phyloP scores from a whole-genome alignment of 2,113 vertebrate species.

The Natator depressus region DNA sequence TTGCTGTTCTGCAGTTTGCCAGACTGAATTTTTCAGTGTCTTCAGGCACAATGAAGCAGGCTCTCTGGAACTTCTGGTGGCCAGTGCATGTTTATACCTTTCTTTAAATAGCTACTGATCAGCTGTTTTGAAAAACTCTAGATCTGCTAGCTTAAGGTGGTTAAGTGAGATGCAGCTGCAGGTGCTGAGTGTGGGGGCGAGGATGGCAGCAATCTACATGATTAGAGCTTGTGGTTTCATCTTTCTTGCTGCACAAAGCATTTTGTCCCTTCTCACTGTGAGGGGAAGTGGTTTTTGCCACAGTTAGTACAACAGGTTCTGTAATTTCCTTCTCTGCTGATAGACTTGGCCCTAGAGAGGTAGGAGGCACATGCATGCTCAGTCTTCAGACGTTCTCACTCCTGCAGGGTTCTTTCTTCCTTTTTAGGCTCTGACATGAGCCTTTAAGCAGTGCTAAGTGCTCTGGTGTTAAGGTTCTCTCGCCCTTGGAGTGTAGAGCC shows the following conservation, averaged over 20 bases:
- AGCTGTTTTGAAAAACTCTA: neutral
- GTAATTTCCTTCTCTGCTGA: constrained; percentile 55
- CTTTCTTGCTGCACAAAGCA: constrained; percentile 16
- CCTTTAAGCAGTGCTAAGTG: fast-evolving
- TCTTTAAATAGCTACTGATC: neutral
- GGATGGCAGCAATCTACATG: neutral
- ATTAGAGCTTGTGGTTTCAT: neutral
- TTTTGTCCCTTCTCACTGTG: neutral
- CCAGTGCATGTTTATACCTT: fast-evolving
- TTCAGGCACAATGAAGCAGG: neutral
- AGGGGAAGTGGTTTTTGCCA: constrained; percentile 71
- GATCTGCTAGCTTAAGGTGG: neutral
- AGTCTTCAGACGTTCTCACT: neutral
- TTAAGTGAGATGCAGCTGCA: neutral
- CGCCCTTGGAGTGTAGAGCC: neutral
- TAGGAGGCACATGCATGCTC: fast-evolving
- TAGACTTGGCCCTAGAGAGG: neutral
- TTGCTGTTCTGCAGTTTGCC: neutral
- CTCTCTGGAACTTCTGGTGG: neutral
- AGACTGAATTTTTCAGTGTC: neutral
- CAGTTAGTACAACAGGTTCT: constrained; percentile 58
- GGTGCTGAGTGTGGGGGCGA: neutral
- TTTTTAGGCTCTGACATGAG: neutral
- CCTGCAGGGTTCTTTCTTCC: neutral
- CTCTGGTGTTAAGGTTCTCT: fast-evolving